Percentiles rank a stretch among this genome's conserved stretches.
These are phyloP conservation scores for Eupithecia inturbata DNA, from an alignment of 2,888 invertebrate species.

Conservation along the genomic window DNA sequence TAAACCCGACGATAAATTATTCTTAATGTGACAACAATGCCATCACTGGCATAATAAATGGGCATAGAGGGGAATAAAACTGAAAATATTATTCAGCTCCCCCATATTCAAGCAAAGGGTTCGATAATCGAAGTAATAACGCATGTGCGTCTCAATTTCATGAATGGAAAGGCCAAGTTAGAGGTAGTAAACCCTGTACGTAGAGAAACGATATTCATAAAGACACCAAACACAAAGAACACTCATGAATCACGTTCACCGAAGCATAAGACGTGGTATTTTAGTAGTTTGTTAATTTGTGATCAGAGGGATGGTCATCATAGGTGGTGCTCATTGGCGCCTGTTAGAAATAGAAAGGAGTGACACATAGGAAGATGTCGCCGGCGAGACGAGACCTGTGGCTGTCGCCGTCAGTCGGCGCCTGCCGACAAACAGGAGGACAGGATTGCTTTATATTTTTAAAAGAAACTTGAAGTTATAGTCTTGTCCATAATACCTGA, in stretches of 20 bases:
- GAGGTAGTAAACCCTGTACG: not conserved
- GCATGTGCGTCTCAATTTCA: conserved; percentile 28
- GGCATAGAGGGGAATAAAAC: conserved; percentile 17
- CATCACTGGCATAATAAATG: conserved; percentile 13
- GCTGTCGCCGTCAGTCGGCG: conserved; percentile 51
- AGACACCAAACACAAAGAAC: conserved; percentile 35
- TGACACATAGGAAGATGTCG: conserved; percentile 68
- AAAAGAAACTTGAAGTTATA: conserved; percentile 38
- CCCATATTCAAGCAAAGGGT: conserved; percentile 5
- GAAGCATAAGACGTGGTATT: conserved; percentile 44
- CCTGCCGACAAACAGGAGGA: conserved; percentile 43
- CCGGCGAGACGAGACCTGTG: conserved; percentile 56
- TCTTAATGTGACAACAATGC: conserved; percentile 48
- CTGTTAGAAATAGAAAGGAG: conserved; percentile 74
- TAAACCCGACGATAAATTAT: conserved; percentile 45
- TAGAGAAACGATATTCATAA: not conserved
- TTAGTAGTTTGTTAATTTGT: conserved; percentile 39
- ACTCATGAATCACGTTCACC: conserved; percentile 38
- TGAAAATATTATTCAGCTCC: conserved; percentile 12
- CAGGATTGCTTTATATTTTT: conserved; percentile 38
- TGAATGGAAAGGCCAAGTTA: conserved; percentile 16
- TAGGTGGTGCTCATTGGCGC: conserved; percentile 65
- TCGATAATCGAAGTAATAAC: conserved; percentile 20
- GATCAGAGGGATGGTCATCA: conserved; percentile 53
- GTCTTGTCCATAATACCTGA: conserved; percentile 17